Conservation (phyloP, 1,140 invertebrate genomes). For the Trissolcus basalis region DNA sequence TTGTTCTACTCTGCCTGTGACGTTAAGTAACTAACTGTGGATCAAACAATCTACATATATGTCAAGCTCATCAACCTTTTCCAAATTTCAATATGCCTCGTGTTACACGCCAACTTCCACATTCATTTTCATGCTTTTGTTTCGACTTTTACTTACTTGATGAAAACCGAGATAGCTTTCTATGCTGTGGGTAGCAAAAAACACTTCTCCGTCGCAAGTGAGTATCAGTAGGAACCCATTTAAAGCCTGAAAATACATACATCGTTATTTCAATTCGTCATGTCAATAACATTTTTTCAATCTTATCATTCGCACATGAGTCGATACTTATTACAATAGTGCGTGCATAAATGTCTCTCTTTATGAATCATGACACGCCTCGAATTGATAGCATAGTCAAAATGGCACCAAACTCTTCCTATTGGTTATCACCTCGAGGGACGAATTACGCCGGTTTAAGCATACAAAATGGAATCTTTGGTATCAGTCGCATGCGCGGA, state of each 20-base stretch:
- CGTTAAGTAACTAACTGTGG: constrained; percentile 43
- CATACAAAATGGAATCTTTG: constrained; percentile 64
- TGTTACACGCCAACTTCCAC: constrained; percentile 33
- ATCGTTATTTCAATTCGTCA: too few species aligned
- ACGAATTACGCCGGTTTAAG: constrained; percentile 50
- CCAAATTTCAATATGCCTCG: constrained; percentile 44
- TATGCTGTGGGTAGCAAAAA: constrained; percentile 99
- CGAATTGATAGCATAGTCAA: neutral
- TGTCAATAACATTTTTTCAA: too few species aligned
- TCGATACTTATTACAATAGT: too few species aligned
- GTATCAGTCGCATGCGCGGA: constrained; percentile 73
- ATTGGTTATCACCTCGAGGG: constrained; percentile 47
- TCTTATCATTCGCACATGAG: too few species aligned
- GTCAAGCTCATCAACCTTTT: constrained; percentile 41
- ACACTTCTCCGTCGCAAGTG: constrained; percentile 98
- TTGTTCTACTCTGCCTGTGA: constrained; percentile 41
- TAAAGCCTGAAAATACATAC: constrained; percentile 96
- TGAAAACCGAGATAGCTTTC: constrained; percentile 99
- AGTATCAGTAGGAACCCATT: constrained; percentile 99
- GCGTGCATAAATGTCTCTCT: too few species aligned
- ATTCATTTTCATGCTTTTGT: neutral
- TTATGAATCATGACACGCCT: too few species aligned
- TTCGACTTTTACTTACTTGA: constrained; percentile 85
- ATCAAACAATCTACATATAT: constrained; percentile 23
- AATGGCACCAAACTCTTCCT: constrained; percentile 19